Evolutionary conservation across 2,888 invertebrate species (phyloP).

Genomic region (Diaperis boleti): DNA sequence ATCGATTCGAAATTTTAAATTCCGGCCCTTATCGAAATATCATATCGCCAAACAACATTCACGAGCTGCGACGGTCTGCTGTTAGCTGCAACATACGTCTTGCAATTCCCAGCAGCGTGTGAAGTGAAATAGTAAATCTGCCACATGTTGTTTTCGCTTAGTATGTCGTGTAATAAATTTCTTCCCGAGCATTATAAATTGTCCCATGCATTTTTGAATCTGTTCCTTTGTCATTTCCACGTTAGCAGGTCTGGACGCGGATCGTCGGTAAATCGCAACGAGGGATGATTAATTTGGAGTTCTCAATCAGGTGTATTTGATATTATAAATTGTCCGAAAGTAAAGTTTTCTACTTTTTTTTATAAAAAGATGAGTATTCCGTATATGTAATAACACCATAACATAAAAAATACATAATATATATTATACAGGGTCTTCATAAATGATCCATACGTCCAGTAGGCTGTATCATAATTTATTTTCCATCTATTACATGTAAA

Average conservation of each 20-base stretch:
- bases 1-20: constrained; percentile 63
- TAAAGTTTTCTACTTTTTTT: too few relatives aligned
- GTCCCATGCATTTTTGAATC: constrained; percentile 62
- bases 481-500: too few relatives aligned
- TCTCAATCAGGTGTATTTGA: too few relatives aligned
- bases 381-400: too few relatives aligned
- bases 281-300: too few relatives aligned
- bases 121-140: constrained; percentile 25
- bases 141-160: neutral
- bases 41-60: constrained; percentile 57
- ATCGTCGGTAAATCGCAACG: constrained; percentile 8
- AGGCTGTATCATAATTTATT: too few relatives aligned
- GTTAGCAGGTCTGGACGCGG: neutral
- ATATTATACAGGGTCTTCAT: too few relatives aligned
- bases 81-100: constrained; percentile 48
- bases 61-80: constrained; percentile 48
- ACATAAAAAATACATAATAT: too few relatives aligned
- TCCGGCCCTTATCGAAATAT: constrained; percentile 62
- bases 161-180: constrained; percentile 60
- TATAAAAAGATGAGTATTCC: too few relatives aligned
- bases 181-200: constrained; percentile 64
- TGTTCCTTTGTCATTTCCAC: constrained; percentile 47
- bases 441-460: too few relatives aligned
- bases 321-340: too few relatives aligned
- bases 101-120: constrained; percentile 3